Percentiles rank a stretch among this genome's conserved stretches.
phyloP scores from a whole-genome alignment of 2,113 vertebrate species.

The Ammodytes marinus region DNA sequence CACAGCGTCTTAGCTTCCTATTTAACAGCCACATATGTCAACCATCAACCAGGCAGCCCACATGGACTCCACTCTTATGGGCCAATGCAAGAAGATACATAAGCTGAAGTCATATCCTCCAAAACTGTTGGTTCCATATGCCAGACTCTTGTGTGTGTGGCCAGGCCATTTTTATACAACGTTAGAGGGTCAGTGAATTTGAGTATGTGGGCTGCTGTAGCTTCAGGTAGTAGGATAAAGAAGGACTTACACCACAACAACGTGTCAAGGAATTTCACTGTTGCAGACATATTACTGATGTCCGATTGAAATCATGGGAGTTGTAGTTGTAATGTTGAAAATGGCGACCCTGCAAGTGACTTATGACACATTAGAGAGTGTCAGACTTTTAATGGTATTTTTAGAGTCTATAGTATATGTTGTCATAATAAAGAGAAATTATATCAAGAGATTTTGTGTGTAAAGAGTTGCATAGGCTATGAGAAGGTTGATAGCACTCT shows the following conservation, averaged over 20 bases:
- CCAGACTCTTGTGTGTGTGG: conserved; percentile 34
- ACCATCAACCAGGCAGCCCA: conserved; percentile 50
- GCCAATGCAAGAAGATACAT: conserved; percentile 60
- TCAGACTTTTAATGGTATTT: too few species aligned
- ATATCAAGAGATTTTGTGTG: neutral
- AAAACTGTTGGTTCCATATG: conserved; percentile 18
- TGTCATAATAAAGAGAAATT: neutral
- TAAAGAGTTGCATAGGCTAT: neutral
- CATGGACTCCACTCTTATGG: conserved; percentile 45
- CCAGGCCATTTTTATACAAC: conserved; percentile 15
- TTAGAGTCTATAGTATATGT: too few species aligned
- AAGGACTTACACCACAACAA: too few species aligned
- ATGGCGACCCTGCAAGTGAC: too few species aligned
- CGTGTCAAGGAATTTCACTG: too few species aligned
- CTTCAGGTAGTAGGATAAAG: conserved; percentile 12
- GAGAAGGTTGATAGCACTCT: neutral
- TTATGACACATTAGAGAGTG: too few species aligned
- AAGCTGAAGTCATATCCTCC: conserved; percentile 44
- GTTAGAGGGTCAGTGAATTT: neutral
- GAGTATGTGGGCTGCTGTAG: neutral
- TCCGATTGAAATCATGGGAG: too few species aligned
- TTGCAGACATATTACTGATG: too few species aligned
- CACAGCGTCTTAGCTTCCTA: conserved; percentile 48
- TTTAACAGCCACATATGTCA: conserved; percentile 73
- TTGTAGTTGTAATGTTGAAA: too few species aligned